Evolutionary conservation across 2,888 invertebrate genomes (phyloP).

Genomic region (Cosmorhoe ocellata): DNA sequence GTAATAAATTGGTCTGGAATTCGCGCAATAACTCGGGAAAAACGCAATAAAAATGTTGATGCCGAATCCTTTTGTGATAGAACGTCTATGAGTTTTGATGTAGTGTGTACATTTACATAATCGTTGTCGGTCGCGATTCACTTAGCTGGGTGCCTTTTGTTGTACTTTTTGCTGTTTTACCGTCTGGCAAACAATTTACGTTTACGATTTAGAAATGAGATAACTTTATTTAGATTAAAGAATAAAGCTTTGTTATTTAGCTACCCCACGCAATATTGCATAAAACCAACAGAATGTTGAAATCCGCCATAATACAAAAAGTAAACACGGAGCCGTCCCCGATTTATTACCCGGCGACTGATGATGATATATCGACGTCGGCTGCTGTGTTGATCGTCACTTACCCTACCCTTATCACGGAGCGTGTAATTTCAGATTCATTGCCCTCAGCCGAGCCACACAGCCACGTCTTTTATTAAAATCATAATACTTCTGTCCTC

Average conservation of each 20-base stretch:
- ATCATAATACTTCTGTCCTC: slow-evolving; percentile 14
- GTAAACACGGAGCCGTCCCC: slow-evolving; percentile 66
- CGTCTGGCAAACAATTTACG: slow-evolving; percentile 1
- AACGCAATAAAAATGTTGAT: slow-evolving; percentile 67
- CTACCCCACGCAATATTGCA: slow-evolving; percentile 32
- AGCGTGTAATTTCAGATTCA: slow-evolving; percentile 77
- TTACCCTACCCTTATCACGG: slow-evolving; percentile 79
- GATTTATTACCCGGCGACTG: slow-evolving; percentile 75
- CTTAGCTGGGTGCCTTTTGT: slow-evolving; percentile 15
- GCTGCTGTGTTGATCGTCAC: slow-evolving; percentile 77
- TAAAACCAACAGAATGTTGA: slow-evolving; percentile 39
- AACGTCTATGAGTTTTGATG: slow-evolving; percentile 40
- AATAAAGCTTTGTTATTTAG: slow-evolving; percentile 10
- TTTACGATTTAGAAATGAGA: not conserved
- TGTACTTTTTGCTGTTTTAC: slow-evolving; percentile 12
- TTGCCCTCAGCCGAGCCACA: slow-evolving; percentile 65
- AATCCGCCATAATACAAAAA: slow-evolving; percentile 55
- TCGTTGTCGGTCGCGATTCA: slow-evolving; percentile 27
- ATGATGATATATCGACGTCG: slow-evolving; percentile 81
- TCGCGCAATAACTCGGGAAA: slow-evolving; percentile 67
- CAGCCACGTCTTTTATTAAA: slow-evolving; percentile 55
- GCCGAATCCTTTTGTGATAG: slow-evolving; percentile 44
- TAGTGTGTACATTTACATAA: slow-evolving; percentile 36
- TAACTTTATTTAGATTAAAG: slow-evolving; percentile 9
- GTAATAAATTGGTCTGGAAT: slow-evolving; percentile 79